Conservation (phyloP, 2,113 vertebrate genomes). For the Corythornis cristatus region DNA sequence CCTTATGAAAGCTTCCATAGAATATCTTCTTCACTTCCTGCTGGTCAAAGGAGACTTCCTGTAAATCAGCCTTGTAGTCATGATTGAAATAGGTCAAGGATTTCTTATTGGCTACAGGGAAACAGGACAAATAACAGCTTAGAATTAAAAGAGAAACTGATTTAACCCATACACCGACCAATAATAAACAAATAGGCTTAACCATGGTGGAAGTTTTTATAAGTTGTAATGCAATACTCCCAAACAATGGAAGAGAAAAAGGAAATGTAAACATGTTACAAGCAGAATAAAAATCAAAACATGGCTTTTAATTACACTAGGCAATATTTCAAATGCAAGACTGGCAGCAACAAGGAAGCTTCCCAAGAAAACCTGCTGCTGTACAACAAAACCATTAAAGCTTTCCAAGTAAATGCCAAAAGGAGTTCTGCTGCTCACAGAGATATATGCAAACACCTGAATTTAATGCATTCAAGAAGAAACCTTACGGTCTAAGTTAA, state of each 20-base stretch:
- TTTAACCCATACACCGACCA: neutral
- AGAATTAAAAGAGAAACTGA: neutral
- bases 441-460: neutral
- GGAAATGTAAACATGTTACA: neutral
- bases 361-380: neutral
- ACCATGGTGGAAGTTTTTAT: neutral
- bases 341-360: neutral
- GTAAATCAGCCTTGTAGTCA: slow-evolving; percentile 86
- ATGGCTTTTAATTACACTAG: neutral
- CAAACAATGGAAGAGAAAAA: neutral
- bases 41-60: slow-evolving; percentile 89
- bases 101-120: slow-evolving; percentile 80
- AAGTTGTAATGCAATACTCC: neutral
- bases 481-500: slow-evolving; percentile 88
- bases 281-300: neutral
- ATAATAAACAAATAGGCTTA: neutral
- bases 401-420: neutral
- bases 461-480: neutral
- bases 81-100: slow-evolving; percentile 89
- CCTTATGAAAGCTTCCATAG: slow-evolving; percentile 97
- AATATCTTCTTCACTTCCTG: slow-evolving; percentile 89
- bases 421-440: neutral
- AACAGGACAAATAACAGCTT: neutral
- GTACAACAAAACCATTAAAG: neutral
- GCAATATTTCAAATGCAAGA: neutral